Base-by-base conservation (phyloP, 2,888 invertebrate species). In the Euphydryas editha region DNA sequence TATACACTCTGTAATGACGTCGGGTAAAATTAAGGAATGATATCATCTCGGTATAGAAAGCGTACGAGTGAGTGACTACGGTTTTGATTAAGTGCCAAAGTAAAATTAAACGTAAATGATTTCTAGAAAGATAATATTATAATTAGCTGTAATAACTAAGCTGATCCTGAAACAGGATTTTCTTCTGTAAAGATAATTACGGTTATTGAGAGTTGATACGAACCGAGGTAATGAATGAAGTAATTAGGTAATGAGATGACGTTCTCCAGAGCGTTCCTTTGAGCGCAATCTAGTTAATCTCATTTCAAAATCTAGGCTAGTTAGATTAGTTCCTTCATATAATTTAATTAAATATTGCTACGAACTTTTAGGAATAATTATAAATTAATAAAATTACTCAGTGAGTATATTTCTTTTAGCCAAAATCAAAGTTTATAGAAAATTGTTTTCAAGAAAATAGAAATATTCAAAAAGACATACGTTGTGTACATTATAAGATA, bases 11-110 rank as follows among this genome's bases (percentile, higher is more conserved):
- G n/a, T 55, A 30, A 36, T 36, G 17, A 57, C 42, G 17, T 10
- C 10, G 51, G n/a, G 30, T 20, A 21, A 44, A 44, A 20, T 46
- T 51, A 54, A 39, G 44, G 7, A 30, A 30, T 58, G 58, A 64
- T 20, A 64, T 20, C 51, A 64, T 58, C 39, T 30, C 8, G 2
- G 36, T 15, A 36, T 36, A 17, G 21, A 55, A 30, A 30, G 30
- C 30, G 30, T 30, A 30, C 30, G 4, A 4, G 30, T 8, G 30
- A n/a, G n/a, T n/a, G n/a, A n/a, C 4, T 30, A 8, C 30, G 30
- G 30, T 7, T 30, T 30, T 30, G 30, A 30, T 30, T 30, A 30
- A 30, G 30, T 7, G 30, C 30, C 39, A 39, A 39, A 13, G 15
- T 39, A 39, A 39, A 10, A 39, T 39, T 10, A 39, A 39, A 15